Evolutionary conservation across 2,797 vertebrate species (phyloP).

Genomic region (Crossoptilon crossoptilon): DNA sequence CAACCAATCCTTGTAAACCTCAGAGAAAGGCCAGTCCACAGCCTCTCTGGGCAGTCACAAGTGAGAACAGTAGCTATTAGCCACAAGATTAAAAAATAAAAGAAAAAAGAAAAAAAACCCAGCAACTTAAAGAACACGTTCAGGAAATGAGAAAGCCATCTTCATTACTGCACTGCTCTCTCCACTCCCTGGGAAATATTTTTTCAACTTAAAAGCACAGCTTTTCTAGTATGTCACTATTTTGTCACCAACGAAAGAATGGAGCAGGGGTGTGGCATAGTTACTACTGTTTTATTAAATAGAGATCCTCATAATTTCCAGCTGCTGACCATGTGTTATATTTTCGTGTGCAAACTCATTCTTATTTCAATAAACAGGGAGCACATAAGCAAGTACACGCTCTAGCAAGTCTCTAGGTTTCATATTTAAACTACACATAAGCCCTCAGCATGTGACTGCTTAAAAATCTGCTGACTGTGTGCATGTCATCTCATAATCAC

Average conservation of each 20-base stretch:
- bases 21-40: neutral
- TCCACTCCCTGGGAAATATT: neutral
- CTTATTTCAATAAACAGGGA: neutral
- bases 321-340: slow-evolving; percentile 33
- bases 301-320: neutral
- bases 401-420: neutral
- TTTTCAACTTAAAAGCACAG: slow-evolving; percentile 41
- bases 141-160: slow-evolving; percentile 25
- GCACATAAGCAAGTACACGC: neutral
- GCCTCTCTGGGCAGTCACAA: neutral
- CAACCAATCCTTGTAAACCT: neutral
- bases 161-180: neutral
- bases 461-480: neutral
- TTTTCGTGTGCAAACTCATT: slow-evolving; percentile 10
- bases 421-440: neutral
- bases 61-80: neutral
- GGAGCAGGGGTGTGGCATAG: neutral
- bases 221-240: slow-evolving; percentile 22
- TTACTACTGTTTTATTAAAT: slow-evolving; percentile 63
- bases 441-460: neutral
- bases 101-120: neutral
- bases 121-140: neutral
- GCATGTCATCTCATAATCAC: neutral
- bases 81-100: neutral
- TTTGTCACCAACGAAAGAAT: slow-evolving; percentile 52